Percentiles rank a stretch among this genome's conserved stretches.
phyloP scores from a whole-genome alignment of 2,888 invertebrate genomes.

The Sussaba pulchella region DNA sequence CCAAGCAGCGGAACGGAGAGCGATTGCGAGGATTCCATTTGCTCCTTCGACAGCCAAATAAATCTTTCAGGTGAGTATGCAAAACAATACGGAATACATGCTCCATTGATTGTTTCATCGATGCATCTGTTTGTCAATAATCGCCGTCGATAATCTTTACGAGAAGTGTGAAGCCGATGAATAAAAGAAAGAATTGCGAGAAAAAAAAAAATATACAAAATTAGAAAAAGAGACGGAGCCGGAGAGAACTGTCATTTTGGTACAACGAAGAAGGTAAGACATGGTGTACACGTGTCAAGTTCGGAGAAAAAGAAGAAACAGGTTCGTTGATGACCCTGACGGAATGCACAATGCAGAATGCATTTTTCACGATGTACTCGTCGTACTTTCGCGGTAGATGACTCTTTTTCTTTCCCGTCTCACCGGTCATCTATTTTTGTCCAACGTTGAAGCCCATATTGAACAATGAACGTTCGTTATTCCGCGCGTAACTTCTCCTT shows the following conservation, averaged over 20 bases:
- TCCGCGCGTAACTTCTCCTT: neutral
- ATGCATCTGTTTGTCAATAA: no score
- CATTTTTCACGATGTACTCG: neutral
- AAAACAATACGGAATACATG: neutral
- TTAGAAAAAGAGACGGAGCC: no score
- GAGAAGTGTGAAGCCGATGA: neutral
- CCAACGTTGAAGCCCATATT: no score
- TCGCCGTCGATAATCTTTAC: constrained; percentile 9
- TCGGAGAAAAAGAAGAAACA: neutral
- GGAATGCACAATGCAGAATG: constrained; percentile 3
- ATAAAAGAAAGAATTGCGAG: neutral
- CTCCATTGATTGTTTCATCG: neutral
- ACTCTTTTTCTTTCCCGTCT: neutral
- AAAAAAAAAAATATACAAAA: no score
- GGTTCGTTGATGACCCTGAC: neutral
- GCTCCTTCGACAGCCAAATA: constrained; percentile 75
- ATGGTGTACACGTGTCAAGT: no score
- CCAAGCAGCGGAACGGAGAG: constrained; percentile 23
- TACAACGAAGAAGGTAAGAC: no score
- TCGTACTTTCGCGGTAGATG: neutral
- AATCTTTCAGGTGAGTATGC: constrained; percentile 72
- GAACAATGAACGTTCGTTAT: constrained; percentile 32
- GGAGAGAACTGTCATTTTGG: no score
- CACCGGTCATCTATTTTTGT: constrained; percentile 19
- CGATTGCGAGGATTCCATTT: constrained; percentile 72